Evolutionary conservation across 2,113 vertebrate species (phyloP).

Genomic region (Agapornis roseicollis): DNA sequence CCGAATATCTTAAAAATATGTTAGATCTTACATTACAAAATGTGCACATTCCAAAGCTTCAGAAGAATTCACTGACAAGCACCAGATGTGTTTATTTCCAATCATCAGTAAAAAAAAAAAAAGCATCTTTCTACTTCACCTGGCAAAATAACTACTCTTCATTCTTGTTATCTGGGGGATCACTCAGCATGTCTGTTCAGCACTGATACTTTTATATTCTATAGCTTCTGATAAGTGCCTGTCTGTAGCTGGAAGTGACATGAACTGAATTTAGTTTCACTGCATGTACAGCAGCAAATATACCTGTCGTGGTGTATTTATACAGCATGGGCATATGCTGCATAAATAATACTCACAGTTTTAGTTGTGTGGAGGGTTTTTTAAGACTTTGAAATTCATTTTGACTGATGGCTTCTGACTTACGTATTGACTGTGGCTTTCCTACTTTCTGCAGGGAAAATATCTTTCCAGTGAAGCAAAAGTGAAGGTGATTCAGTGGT

Average conservation of each 20-base stretch:
- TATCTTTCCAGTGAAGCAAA: background rate
- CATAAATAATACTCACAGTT: background rate
- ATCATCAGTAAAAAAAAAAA: background rate
- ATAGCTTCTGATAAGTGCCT: background rate
- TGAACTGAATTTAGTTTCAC: background rate
- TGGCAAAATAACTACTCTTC: background rate
- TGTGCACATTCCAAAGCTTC: background rate
- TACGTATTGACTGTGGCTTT: background rate
- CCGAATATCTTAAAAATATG: background rate
- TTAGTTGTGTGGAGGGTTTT: background rate
- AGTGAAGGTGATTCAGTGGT: slow-evolving; percentile 50
- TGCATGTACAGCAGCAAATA: background rate
- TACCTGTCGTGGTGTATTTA: background rate
- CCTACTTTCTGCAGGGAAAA: background rate
- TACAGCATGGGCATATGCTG: background rate
- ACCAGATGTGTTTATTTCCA: background rate
- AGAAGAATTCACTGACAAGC: background rate
- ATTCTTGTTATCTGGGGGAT: background rate
- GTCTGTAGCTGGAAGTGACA: background rate
- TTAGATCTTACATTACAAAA: background rate
- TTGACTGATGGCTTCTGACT: background rate
- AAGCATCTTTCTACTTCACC: background rate
- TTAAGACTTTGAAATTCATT: background rate
- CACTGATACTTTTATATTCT: background rate
- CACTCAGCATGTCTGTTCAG: background rate